These are phyloP conservation scores for Vanessa tameamea DNA, from an alignment of 1,140 invertebrate genomes.

Conservation along the genomic window DNA sequence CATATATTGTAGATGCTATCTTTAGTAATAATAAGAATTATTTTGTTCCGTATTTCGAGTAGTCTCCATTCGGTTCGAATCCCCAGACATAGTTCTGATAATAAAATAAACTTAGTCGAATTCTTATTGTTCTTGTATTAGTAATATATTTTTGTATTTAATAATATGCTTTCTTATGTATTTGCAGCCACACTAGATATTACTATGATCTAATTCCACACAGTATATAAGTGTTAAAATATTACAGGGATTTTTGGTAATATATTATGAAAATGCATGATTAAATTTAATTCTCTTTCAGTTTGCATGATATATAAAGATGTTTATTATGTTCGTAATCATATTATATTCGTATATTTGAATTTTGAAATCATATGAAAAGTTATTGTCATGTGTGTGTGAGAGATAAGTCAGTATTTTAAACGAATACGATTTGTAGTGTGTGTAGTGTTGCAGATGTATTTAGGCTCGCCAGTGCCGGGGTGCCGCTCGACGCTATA, in stretches of 20 bases:
- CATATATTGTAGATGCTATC: too few relatives aligned
- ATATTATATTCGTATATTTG: background rate
- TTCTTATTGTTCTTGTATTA: background rate
- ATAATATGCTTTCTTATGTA: conserved; percentile 5
- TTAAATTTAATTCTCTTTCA: conserved; percentile 36
- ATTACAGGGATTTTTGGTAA: conserved; percentile 33
- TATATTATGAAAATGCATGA: conserved; percentile 29
- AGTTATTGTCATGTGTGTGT: background rate
- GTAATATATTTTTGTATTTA: conserved; percentile 3
- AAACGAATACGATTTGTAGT: conserved; percentile 43
- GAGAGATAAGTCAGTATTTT: background rate
- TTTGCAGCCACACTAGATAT: conserved; percentile 1
- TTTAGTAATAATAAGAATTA: too few relatives aligned
- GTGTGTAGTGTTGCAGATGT: conserved; percentile 78
- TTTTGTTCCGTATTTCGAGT: too few relatives aligned
- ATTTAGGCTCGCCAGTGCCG: conserved; percentile 59
- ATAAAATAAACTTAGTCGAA: background rate
- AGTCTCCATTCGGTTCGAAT: too few relatives aligned
- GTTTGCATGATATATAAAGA: conserved; percentile 28
- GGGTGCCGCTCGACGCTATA: conserved; percentile 56
- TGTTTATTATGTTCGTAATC: background rate
- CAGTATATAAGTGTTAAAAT: conserved; percentile 33
- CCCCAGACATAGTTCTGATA: too few relatives aligned
- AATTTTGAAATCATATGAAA: background rate
- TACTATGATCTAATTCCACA: conserved; percentile 3